These are phyloP conservation scores for Rhineura floridana DNA, from an alignment of 2,113 vertebrate species.

Conservation along the genomic window DNA sequence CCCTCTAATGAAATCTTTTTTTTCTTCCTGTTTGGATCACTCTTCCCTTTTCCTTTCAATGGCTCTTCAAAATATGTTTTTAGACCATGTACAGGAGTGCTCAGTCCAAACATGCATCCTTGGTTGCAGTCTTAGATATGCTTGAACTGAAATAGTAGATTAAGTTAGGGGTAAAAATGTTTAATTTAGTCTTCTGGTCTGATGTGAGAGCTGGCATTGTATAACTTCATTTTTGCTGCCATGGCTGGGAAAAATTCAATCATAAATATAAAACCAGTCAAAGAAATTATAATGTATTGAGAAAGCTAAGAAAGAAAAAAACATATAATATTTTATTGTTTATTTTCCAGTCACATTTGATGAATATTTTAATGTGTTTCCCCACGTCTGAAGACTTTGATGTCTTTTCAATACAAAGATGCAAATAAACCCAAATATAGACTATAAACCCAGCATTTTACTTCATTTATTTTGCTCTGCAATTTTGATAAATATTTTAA, in stretches of 20 bases:
- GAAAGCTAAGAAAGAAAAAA: neutral
- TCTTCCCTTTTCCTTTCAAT: neutral
- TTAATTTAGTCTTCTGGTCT: neutral
- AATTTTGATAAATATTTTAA: slow-evolving; percentile 28
- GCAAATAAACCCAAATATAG: slow-evolving; percentile 8
- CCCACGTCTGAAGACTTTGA: slow-evolving; percentile 1
- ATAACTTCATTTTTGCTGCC: neutral
- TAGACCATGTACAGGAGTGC: neutral
- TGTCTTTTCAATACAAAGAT: neutral
- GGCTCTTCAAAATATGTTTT: neutral
- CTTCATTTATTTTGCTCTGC: slow-evolving; percentile 2
- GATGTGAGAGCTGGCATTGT: neutral
- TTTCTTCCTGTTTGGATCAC: neutral
- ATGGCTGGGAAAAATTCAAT: neutral
- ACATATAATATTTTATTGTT: neutral
- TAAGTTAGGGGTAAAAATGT: neutral
- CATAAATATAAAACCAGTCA: neutral
- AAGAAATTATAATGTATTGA: neutral
- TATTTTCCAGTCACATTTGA: neutral
- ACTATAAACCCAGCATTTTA: neutral
- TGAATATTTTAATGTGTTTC: slow-evolving; percentile 10
- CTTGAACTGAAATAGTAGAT: neutral
- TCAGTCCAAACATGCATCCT: neutral
- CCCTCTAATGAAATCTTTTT: neutral
- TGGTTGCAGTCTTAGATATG: neutral